phyloP scores from a whole-genome alignment of 2,888 invertebrate species.

The Hermodice carunculata region DNA sequence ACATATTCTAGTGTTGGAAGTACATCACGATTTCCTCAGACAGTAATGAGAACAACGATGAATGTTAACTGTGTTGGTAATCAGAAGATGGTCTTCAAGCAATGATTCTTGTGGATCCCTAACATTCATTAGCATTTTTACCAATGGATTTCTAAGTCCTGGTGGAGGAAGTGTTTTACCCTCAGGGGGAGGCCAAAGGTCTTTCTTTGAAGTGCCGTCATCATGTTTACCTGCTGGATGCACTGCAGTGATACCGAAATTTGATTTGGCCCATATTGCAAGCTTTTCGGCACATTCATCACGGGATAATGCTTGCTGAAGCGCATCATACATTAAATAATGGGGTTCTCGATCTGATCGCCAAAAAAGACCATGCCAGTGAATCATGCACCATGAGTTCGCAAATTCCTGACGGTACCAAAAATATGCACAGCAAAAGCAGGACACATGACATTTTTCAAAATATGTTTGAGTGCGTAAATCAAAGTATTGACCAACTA shows the following conservation, averaged over 20 bases:
- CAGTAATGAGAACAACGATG: conserved; percentile 42
- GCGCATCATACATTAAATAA: conserved; percentile 29
- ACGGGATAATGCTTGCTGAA: conserved; percentile 26
- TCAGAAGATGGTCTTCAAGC: conserved; percentile 37
- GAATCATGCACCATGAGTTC: conserved; percentile 40
- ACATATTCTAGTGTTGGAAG: background rate
- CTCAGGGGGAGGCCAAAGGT: conserved; percentile 46
- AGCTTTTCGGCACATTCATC: conserved; percentile 29
- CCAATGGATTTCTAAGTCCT: conserved; percentile 39
- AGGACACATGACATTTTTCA: conserved; percentile 38
- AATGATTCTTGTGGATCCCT: conserved; percentile 33
- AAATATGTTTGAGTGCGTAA: conserved; percentile 37
- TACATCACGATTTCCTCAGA: background rate
- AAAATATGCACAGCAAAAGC: conserved; percentile 37
- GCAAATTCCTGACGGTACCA: conserved; percentile 27
- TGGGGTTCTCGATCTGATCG: conserved; percentile 41
- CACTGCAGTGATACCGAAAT: conserved; percentile 37
- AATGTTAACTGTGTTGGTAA: conserved; percentile 36
- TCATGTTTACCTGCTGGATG: conserved; percentile 41
- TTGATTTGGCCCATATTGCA: conserved; percentile 32
- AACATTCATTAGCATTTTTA: conserved; percentile 43
- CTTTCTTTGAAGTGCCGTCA: no score
- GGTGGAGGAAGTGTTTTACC: conserved; percentile 39
- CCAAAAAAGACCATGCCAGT: conserved; percentile 47
- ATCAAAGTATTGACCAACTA: conserved; percentile 37